phyloP scores from a whole-genome alignment of 2,797 vertebrate genomes.

The Phrynocephalus guinanensis region DNA sequence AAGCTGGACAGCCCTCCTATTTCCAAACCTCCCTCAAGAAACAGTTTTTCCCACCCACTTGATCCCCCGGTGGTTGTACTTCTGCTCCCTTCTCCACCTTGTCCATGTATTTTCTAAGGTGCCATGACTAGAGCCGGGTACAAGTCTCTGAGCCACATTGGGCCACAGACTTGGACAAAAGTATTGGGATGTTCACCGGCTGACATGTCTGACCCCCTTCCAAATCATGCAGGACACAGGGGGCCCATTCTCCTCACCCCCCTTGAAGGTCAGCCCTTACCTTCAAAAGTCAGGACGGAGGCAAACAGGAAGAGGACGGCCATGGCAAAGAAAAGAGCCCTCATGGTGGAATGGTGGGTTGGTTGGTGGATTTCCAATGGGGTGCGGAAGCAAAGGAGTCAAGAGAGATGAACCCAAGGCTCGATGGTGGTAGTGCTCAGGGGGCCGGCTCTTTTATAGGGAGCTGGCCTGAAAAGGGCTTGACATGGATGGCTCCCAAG shows the following conservation, averaged over 20 bases:
- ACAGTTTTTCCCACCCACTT: no score
- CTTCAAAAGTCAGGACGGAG: background rate
- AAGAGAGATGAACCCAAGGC: background rate
- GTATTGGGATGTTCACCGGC: no score
- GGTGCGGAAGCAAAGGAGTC: background rate
- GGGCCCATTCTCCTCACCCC: background rate
- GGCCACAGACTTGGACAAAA: no score
- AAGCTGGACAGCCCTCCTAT: no score
- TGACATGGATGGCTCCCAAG: background rate
- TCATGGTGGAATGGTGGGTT: background rate
- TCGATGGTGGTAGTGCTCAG: background rate
- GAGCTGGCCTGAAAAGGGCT: background rate
- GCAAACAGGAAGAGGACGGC: background rate
- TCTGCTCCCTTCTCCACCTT: no score
- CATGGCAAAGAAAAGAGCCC: constrained; percentile 2
- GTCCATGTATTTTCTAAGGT: no score
- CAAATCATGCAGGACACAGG: no score
- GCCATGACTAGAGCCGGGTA: no score
- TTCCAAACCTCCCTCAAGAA: no score
- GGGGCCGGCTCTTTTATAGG: background rate
- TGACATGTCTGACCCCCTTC: background rate
- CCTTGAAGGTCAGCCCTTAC: background rate
- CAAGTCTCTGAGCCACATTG: no score
- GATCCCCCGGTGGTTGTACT: no score
- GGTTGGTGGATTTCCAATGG: background rate